A percentile compares a stretch with the other conserved stretches of the same genome.
Conservation (phyloP, 1,140 invertebrate species). For the Brachionus rubens region DNA sequence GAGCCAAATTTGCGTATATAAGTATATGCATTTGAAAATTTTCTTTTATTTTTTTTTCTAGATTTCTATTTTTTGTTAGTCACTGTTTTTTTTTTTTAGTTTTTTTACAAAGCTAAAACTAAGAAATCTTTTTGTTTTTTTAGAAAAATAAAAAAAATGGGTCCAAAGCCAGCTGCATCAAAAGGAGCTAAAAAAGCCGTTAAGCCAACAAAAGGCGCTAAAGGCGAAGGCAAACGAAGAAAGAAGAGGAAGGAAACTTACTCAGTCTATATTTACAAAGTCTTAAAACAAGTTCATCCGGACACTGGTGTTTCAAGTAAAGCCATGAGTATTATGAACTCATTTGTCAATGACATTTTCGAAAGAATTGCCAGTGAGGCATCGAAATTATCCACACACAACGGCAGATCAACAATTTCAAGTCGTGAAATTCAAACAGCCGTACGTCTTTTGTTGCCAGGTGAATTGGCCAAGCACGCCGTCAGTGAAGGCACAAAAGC, state of each 20-base stretch:
- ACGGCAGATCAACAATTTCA: constrained; percentile 61
- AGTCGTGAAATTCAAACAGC: constrained; percentile 67
- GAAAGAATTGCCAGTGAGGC: constrained; percentile 59
- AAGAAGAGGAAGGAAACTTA: constrained; percentile 64
- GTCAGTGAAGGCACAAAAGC: constrained; percentile 66
- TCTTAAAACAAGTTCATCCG: constrained; percentile 72
- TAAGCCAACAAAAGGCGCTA: constrained; percentile 48
- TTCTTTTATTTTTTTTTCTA: too few species aligned
- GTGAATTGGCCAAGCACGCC: constrained; percentile 67
- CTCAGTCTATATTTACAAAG: constrained; percentile 70
- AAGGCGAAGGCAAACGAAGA: constrained; percentile 41
- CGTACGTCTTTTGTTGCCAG: constrained; percentile 65
- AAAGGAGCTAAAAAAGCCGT: constrained; percentile 51
- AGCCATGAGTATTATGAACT: constrained; percentile 59
- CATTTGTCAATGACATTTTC: constrained; percentile 61
- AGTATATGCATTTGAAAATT: too few species aligned
- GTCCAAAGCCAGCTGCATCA: constrained; percentile 43
- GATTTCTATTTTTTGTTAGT: too few species aligned
- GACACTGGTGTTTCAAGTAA: constrained; percentile 67
- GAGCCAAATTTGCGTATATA: neutral
- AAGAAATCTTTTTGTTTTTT: neutral
- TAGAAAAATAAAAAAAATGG: constrained; percentile 43
- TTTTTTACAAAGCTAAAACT: neutral
- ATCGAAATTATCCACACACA: constrained; percentile 57
- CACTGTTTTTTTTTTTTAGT: too few species aligned